Percentiles rank a stretch among this genome's conserved stretches.
Conservation (phyloP, 2,888 invertebrate species). For the Drosophila picticornis region DNA sequence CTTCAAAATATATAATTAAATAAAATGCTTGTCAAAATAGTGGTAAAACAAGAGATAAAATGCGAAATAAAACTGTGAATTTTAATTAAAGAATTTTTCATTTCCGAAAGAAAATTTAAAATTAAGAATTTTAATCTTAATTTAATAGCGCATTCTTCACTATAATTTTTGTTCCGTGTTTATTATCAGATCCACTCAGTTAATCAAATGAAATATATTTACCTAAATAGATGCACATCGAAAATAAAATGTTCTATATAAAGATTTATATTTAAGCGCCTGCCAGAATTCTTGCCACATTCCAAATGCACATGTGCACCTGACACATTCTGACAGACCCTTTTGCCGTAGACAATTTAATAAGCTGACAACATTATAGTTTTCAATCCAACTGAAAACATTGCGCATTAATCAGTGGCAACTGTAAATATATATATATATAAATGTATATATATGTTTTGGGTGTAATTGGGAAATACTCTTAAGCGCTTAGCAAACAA, state of each 20-base stretch:
- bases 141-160: too few species aligned
- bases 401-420: slow-evolving; percentile 41
- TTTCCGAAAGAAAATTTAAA: not conserved
- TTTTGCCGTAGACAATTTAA: slow-evolving; percentile 18
- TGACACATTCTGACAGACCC: not conserved
- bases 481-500: slow-evolving; percentile 70
- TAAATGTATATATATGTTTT: not conserved
- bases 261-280: not conserved
- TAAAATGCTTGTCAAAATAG: not conserved
- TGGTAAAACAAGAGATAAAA: not conserved
- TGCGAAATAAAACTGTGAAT: not conserved
- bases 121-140: not conserved
- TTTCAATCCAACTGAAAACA: slow-evolving; percentile 4
- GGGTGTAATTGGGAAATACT: slow-evolving; percentile 71
- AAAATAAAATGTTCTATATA: not conserved
- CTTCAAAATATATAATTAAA: fast-evolving
- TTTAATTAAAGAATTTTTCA: not conserved
- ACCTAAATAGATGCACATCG: not conserved
- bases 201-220: not conserved
- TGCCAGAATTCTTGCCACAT: not conserved
- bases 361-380: slow-evolving; percentile 16
- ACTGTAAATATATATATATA: slow-evolving; percentile 25
- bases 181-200: too few species aligned
- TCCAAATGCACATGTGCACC: not conserved
- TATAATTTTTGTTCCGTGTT: too few species aligned